Base-by-base conservation (phyloP, 2,113 vertebrate genomes). In the Protomyctophum bolini region DNA sequence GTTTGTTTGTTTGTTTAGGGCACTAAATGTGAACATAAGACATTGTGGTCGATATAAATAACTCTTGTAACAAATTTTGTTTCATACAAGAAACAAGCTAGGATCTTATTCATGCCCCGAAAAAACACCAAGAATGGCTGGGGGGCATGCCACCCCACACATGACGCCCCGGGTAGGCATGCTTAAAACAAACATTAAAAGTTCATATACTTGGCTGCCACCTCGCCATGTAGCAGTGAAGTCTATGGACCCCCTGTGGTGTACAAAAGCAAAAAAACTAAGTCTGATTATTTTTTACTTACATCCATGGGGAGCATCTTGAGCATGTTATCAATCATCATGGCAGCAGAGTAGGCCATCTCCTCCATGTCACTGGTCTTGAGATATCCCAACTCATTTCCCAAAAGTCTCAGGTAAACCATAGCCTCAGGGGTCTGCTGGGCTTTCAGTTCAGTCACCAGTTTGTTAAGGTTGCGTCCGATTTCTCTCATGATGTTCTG, bases 361-460 rank as follows among this genome's bases (percentile, higher is more conserved):
- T 82, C 89, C 8, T 86, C 73, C 66, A 97, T 85, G 57, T 99
- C 97, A 1, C 77, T 93, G 58, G 94, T 91, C 73, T 74, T 94
- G 82, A 97, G 57, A 87, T 97, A 98, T 28, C 97, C 96, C 71
- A 98, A 91, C 77, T 99, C 97, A 88, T 95, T 94, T 72, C 94
- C 95, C 41, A 98, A 66, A 68, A 99, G 87, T 72, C 91, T 94
- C 80, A 99, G 91, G 73, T 96, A 98, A 10, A 97, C 93, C 86
- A 92, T 95, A 61, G 94, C 97, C 83, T 98, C 95, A 0, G 97
- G 97, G 63, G 86, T 73, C 57, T 95, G 75, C 10, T 90, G 91
- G 10, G 68, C 72, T 76, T 92, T 58, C 60, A 98, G 63, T 12
- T 97, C 92, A 59, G 83, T 92, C 52, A 97, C 54, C 58, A 98